Percentiles rank a stretch among this genome's conserved stretches.
Conservation (phyloP, 2,888 invertebrate species). For the Caenorhabditis macrosperma region DNA sequence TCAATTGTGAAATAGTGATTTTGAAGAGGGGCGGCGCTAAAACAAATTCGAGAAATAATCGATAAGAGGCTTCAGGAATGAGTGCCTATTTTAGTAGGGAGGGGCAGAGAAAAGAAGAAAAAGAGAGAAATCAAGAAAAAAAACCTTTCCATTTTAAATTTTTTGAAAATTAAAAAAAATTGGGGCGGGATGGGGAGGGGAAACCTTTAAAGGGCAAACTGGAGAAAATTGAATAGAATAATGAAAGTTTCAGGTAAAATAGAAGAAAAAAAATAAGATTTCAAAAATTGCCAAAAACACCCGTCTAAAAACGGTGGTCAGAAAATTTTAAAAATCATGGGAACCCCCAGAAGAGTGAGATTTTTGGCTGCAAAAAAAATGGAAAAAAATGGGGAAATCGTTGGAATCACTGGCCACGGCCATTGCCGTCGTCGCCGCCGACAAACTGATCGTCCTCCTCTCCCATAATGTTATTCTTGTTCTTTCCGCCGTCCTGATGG, state of each 20-base stretch:
- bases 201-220: neutral
- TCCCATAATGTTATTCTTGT: neutral
- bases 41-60: no score
- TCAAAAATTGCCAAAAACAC: neutral
- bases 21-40: no score
- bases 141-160: neutral
- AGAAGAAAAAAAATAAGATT: neutral
- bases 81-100: neutral
- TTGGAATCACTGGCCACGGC: neutral
- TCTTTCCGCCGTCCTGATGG: constrained; percentile 7
- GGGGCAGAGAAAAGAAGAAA: neutral
- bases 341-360: no score
- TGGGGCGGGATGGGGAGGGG: no score
- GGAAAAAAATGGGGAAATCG: neutral
- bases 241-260: neutral
- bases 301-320: no score
- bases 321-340: no score
- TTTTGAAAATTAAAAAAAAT: neutral
- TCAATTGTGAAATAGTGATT: neutral
- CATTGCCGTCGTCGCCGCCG: neutral
- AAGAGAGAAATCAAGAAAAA: neutral
- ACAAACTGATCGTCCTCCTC: constrained; percentile 11
- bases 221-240: neutral
- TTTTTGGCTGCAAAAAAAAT: neutral
- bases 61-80: no score